Evolutionary conservation across 2,888 invertebrate genomes (phyloP).

Genomic region (Sinohyriopsis cumingii): DNA sequence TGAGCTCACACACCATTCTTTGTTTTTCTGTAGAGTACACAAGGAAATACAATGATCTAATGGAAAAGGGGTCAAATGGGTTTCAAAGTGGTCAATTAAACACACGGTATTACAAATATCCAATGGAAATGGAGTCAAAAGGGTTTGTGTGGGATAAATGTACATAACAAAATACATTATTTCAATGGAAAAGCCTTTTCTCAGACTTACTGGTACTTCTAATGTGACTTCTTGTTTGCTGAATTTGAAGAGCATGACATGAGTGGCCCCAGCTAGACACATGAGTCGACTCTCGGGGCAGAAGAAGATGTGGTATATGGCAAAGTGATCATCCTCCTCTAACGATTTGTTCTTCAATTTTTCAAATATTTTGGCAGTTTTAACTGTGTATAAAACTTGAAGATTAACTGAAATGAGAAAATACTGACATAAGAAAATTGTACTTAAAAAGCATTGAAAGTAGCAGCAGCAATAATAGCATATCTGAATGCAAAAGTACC

Average conservation of each 20-base stretch:
- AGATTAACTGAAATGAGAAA: conserved; percentile 80
- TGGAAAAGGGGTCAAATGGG: no score
- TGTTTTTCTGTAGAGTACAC: no score
- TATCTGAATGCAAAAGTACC: no score
- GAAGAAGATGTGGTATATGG: conserved; percentile 89
- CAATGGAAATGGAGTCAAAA: no score
- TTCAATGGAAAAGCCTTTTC: neutral
- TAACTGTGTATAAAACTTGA: conserved; percentile 96
- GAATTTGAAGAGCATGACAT: conserved; percentile 96
- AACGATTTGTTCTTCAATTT: conserved; percentile 75
- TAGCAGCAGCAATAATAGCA: neutral
- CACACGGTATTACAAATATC: no score
- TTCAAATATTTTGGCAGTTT: conserved; percentile 94
- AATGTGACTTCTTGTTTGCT: conserved; percentile 87
- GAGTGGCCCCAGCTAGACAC: conserved; percentile 92
- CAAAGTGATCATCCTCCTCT: conserved; percentile 87
- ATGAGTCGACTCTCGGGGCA: conserved; percentile 94
- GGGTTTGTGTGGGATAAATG: neutral
- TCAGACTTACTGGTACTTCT: conserved; percentile 67
- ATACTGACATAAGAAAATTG: neutral
- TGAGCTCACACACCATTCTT: no score
- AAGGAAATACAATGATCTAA: no score
- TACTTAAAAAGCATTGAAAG: neutral
- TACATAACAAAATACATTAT: neutral
- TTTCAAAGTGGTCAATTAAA: no score